Conservation (phyloP, 1,140 invertebrate species). For the Bombus consobrinus region DNA sequence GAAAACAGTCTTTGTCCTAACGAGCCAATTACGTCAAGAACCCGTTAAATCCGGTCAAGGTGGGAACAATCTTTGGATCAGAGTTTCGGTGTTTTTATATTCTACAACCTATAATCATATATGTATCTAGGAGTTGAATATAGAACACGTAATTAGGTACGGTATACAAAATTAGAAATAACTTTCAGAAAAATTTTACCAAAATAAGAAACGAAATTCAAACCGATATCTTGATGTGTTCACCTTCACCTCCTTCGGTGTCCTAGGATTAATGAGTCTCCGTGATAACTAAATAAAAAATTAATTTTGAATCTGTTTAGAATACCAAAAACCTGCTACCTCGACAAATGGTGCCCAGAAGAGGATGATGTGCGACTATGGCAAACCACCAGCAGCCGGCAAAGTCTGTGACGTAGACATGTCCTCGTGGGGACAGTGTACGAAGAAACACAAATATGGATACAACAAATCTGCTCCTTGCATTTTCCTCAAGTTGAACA, state of each 20-base stretch:
- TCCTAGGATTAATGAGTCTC: too few species aligned
- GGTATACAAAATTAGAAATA: not conserved
- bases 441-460: conserved; percentile 83
- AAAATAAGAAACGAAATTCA: not conserved
- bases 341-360: conserved; percentile 61
- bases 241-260: too few species aligned
- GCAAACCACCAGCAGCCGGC: conserved; percentile 78
- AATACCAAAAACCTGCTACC: conserved; percentile 80
- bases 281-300: not conserved
- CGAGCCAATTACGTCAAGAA: conserved; percentile 38
- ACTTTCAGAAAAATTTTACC: not conserved
- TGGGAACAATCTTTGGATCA: conserved; percentile 38
- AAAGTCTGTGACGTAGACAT: conserved; percentile 85
- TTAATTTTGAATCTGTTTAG: conserved; percentile 66
- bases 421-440: conserved; percentile 82
- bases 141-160: not conserved
- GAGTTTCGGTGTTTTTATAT: not conserved
- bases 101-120: not conserved
- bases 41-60: conserved; percentile 54
- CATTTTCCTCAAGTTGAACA: conserved; percentile 87
- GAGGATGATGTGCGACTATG: conserved; percentile 81
- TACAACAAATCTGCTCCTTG: conserved; percentile 85
- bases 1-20: conserved; percentile 44
- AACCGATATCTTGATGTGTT: not conserved
- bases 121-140: not conserved